phyloP scores from a whole-genome alignment of 2,888 invertebrate species.

The Acrobasis consociella region DNA sequence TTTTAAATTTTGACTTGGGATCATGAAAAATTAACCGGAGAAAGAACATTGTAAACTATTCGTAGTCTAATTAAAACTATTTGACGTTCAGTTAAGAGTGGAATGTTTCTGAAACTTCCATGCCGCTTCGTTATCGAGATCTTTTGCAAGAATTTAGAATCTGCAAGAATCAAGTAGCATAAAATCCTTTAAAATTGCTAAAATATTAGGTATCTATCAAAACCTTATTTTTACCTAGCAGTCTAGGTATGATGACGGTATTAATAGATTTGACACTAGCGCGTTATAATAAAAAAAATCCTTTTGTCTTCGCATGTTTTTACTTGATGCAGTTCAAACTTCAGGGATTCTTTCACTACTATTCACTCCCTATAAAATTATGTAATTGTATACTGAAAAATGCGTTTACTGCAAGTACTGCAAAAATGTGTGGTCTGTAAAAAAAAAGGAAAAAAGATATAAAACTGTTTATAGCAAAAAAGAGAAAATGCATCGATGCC shows the following conservation, averaged over 20 bases:
- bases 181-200: background rate
- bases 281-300: too few species aligned
- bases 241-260: too few species aligned
- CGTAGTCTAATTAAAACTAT: slow-evolving; percentile 36
- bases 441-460: background rate
- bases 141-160: slow-evolving; percentile 59
- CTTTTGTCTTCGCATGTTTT: too few species aligned
- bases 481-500: slow-evolving; percentile 14
- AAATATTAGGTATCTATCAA: background rate
- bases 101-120: slow-evolving; percentile 40
- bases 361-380: background rate
- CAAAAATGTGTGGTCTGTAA: background rate
- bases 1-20: too few species aligned
- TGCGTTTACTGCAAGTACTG: background rate
- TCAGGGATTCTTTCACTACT: too few species aligned
- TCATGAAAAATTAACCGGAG: background rate
- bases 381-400: background rate
- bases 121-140: slow-evolving; percentile 39
- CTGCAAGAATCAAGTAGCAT: slow-evolving; percentile 45
- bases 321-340: too few species aligned
- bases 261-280: too few species aligned
- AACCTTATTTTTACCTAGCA: too few species aligned
- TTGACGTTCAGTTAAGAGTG: slow-evolving; percentile 38
- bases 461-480: slow-evolving; percentile 7
- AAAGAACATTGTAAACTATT: slow-evolving; percentile 30